A percentile compares a stretch with the other conserved stretches of the same genome.
Conservation (phyloP, 2,797 vertebrate genomes). For the Oophaga sylvatica region DNA sequence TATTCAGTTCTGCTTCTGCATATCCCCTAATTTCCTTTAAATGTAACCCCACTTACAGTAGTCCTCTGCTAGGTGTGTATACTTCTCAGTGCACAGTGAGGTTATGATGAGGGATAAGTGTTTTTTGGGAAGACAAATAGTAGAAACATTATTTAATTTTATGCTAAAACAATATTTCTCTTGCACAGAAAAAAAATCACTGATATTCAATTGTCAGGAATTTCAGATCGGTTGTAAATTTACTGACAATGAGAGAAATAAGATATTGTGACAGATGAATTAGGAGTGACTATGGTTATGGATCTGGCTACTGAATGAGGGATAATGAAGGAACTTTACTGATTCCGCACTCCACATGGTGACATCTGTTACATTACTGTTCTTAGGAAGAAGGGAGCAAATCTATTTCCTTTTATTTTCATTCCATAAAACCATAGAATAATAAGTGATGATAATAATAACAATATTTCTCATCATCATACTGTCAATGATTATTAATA, state of each 20-base stretch:
- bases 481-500: neutral
- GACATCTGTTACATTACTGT: slow-evolving; percentile 21
- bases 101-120: neutral
- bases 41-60: neutral
- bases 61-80: neutral
- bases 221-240: neutral
- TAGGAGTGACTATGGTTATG: neutral
- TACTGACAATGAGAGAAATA: neutral
- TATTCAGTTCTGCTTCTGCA: neutral
- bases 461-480: neutral
- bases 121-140: neutral
- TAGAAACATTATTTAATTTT: slow-evolving; percentile 14
- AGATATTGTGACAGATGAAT: neutral
- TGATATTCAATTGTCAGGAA: neutral
- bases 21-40: neutral
- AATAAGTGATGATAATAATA: neutral
- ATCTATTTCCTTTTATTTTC: neutral
- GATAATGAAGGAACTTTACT: neutral
- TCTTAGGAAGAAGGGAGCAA: neutral
- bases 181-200: neutral
- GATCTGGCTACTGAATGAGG: slow-evolving; percentile 2
- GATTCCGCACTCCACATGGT: neutral
- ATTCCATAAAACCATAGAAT: neutral
- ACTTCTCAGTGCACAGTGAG: neutral
- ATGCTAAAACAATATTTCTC: slow-evolving; percentile 24